phyloP scores from a whole-genome alignment of 2,888 invertebrate species.

The Meandrusa payeni region DNA sequence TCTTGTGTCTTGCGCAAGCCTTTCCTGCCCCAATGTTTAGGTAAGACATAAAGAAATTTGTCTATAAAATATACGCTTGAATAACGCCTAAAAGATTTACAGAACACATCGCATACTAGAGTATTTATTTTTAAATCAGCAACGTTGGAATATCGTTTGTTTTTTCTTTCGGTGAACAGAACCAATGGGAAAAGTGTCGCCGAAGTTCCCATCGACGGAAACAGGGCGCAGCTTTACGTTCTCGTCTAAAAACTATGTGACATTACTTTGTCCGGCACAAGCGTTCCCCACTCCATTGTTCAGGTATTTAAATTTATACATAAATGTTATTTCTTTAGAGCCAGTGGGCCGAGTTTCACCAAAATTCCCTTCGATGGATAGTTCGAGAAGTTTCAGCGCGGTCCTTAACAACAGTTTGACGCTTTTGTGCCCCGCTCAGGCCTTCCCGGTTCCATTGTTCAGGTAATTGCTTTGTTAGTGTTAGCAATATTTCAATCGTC shows the following conservation, averaged over 20 bases:
- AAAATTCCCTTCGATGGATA: conserved; percentile 83
- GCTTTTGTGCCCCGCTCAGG: conserved; percentile 87
- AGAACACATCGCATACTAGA: no score
- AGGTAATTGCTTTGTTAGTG: conserved; percentile 71
- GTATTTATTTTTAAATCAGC: no score
- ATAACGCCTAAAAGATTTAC: no score
- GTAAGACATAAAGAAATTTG: conserved; percentile 60
- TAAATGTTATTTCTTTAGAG: conserved; percentile 71
- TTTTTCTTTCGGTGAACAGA: conserved; percentile 73
- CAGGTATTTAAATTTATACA: conserved; percentile 79
- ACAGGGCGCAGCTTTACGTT: conserved; percentile 74
- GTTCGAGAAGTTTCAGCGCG: conserved; percentile 82
- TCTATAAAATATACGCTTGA: background rate
- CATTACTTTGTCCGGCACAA: conserved; percentile 85
- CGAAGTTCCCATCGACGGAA: conserved; percentile 81
- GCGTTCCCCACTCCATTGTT: conserved; percentile 87
- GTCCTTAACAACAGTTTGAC: conserved; percentile 77
- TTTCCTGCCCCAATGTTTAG: conserved; percentile 87
- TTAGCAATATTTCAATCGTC: conserved; percentile 9
- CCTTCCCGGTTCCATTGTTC: conserved; percentile 87
- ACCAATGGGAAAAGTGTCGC: conserved; percentile 90
- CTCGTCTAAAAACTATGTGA: conserved; percentile 73
- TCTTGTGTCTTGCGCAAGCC: conserved; percentile 84
- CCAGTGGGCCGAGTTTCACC: conserved; percentile 83
- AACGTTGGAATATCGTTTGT: conserved; percentile 20